phyloP scores from a whole-genome alignment of 2,113 vertebrate species.

The Gnathonemus longibarbis region DNA sequence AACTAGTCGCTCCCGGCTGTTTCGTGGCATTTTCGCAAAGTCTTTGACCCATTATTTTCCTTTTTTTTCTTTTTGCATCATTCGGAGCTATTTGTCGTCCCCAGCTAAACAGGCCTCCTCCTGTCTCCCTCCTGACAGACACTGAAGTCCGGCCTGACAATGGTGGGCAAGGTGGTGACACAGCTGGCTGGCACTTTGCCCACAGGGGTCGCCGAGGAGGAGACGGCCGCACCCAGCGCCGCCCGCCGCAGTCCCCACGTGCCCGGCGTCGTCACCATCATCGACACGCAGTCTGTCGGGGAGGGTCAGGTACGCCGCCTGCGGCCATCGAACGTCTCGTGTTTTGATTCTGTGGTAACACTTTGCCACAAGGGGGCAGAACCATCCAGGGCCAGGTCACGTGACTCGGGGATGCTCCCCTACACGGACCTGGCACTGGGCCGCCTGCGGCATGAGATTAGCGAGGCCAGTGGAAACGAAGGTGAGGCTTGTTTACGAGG shows the following conservation, averaged over 20 bases:
- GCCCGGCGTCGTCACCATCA: slow-evolving; percentile 86
- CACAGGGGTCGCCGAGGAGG: slow-evolving; percentile 78
- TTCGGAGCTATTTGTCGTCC: background rate
- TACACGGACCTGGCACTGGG: background rate
- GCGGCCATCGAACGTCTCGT: background rate
- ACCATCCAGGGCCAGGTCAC: slow-evolving; percentile 1
- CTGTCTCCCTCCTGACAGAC: slow-evolving; percentile 59
- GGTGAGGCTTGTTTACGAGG: background rate
- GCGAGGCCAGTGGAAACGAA: slow-evolving; percentile 22
- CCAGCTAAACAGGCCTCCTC: background rate
- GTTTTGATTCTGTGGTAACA: background rate
- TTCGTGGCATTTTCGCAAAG: background rate
- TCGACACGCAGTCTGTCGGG: slow-evolving; percentile 84
- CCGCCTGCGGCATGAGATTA: slow-evolving; percentile 17
- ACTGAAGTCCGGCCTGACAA: slow-evolving; percentile 87
- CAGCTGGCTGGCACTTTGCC: slow-evolving; percentile 87
- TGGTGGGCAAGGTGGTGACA: slow-evolving; percentile 96
- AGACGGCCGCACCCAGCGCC: slow-evolving; percentile 72
- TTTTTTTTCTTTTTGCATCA: background rate
- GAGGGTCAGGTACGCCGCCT: slow-evolving; percentile 81
- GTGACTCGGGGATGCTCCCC: slow-evolving; percentile 18
- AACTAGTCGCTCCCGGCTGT: background rate
- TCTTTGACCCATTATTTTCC: background rate
- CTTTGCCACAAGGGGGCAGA: slow-evolving; percentile 6
- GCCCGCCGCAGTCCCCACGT: slow-evolving; percentile 76